Base-by-base conservation (phyloP, 92 coral and sea anemone species). In the Montipora capitata region DNA sequence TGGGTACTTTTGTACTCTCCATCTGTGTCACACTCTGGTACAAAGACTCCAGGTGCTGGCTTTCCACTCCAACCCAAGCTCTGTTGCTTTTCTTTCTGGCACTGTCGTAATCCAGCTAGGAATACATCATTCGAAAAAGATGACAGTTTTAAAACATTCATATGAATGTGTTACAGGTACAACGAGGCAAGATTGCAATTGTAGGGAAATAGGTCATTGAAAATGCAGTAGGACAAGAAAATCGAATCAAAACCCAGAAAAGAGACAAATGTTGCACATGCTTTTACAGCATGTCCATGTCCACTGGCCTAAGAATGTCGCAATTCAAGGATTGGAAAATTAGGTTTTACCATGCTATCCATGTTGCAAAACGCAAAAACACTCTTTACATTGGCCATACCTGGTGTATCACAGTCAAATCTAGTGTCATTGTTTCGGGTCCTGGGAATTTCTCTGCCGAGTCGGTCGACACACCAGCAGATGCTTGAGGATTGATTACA, bases 401-500 rank as follows among this genome's bases (percentile, higher is more conserved):
- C 91, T 87, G 76, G 66, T 16, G 70, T 84, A 86, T 91, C 88
- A 57, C 97, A 94, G 5, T 81, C 54, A 35, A 73, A 81, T 18
- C 57, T 74, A 67, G 85, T 77, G 61, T 82, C 87, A 18, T 51
- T 86, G 18, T 35, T 64, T 71, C 98, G 77, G 10, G 98, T 90
- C 68, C 94, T 88, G 4, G 95, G 94, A 63, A 94, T 84, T 79
- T 94, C 96, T 65, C 87, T 92, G 42, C 94, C 91, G 54, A 89
- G 84, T 61, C 96, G 86, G 79, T 97, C 98, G 18, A 89, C 96
- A 79, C 99, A 97, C 98, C 98, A 97, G 83, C 98, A 95, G 52
- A 38, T 80, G 9, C 69, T 43, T 14, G 87, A 89, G 48, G 91
- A 83, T 10, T 49, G 70, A 69, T 94, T 85, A 57, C 98, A 95